Conservation (phyloP, 2,888 invertebrate species). For the Anthophora plumipes region DNA sequence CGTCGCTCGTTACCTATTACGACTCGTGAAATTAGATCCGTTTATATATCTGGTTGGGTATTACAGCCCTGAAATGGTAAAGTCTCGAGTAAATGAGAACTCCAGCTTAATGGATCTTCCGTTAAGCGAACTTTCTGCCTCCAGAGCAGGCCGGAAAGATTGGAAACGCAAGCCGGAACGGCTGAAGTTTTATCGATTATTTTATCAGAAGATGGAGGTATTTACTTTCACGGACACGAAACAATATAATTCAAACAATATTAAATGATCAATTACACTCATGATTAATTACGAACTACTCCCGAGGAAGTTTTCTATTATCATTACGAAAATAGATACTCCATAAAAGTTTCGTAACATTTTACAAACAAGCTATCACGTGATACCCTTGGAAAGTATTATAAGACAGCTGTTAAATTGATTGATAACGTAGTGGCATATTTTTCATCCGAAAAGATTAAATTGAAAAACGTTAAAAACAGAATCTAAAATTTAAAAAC, state of each 20-base stretch:
- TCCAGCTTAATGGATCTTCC: slow-evolving; percentile 51
- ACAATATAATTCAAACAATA: neutral
- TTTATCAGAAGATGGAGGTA: slow-evolving; percentile 12
- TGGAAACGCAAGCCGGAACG: slow-evolving; percentile 19
- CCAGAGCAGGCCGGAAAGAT: slow-evolving; percentile 24
- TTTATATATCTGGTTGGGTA: slow-evolving; percentile 55
- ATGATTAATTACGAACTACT: neutral
- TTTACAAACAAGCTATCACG: neutral
- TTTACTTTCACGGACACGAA: slow-evolving; percentile 9
- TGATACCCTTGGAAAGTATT: neutral
- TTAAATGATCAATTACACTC: neutral
- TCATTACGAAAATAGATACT: neutral
- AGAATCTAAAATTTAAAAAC: too few relatives aligned
- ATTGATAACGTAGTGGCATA: neutral
- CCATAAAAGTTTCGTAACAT: neutral
- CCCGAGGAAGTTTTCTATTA: neutral
- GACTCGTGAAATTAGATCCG: slow-evolving; percentile 46
- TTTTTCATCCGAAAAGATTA: neutral
- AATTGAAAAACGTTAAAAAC: neutral
- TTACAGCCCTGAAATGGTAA: slow-evolving; percentile 46
- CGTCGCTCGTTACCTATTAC: slow-evolving; percentile 28
- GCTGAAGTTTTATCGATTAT: slow-evolving; percentile 30
- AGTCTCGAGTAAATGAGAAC: slow-evolving; percentile 55
- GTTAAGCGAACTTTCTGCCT: slow-evolving; percentile 48
- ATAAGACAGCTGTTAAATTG: neutral